Evolutionary conservation across 2,797 vertebrate genomes (phyloP).

Genomic region (Halcyon chelicuti): DNA sequence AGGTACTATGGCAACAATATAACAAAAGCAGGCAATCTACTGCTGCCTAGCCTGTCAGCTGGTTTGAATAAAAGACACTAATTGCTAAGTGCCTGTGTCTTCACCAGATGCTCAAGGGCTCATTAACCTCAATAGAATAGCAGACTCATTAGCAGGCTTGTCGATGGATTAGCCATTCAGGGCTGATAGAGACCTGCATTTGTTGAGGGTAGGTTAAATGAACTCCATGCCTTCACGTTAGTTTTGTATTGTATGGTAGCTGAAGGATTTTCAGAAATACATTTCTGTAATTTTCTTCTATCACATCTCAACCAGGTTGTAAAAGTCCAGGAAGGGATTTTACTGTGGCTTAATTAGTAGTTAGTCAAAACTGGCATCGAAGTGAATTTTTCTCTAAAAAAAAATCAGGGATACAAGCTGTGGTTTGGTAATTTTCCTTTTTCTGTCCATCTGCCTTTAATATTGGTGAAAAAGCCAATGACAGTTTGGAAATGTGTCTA

Average conservation of each 20-base stretch:
- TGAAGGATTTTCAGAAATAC: background rate
- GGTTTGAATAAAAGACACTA: slow-evolving; percentile 46
- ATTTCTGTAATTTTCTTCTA: background rate
- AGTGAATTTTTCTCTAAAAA: background rate
- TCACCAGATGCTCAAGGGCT: slow-evolving; percentile 38
- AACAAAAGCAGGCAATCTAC: slow-evolving; percentile 5
- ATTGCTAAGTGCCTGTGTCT: slow-evolving; percentile 47
- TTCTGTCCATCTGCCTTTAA: background rate
- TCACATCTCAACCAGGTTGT: background rate
- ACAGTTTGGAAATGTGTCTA: background rate
- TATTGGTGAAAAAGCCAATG: background rate
- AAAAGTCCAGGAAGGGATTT: background rate
- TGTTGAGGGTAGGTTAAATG: background rate
- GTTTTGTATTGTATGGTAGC: background rate
- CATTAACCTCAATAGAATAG: slow-evolving; percentile 49
- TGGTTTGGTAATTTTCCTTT: background rate
- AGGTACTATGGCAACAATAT: background rate
- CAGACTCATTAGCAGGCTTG: slow-evolving; percentile 40
- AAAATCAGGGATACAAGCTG: background rate
- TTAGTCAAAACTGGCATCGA: background rate
- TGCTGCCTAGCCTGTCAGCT: slow-evolving; percentile 6
- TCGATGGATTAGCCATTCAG: slow-evolving; percentile 34
- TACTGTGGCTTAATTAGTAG: background rate
- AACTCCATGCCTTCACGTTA: background rate
- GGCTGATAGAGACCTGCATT: background rate